These are phyloP conservation scores for Lynx canadensis DNA, from an alignment of 2,113 vertebrate genomes.

Conservation along the genomic window DNA sequence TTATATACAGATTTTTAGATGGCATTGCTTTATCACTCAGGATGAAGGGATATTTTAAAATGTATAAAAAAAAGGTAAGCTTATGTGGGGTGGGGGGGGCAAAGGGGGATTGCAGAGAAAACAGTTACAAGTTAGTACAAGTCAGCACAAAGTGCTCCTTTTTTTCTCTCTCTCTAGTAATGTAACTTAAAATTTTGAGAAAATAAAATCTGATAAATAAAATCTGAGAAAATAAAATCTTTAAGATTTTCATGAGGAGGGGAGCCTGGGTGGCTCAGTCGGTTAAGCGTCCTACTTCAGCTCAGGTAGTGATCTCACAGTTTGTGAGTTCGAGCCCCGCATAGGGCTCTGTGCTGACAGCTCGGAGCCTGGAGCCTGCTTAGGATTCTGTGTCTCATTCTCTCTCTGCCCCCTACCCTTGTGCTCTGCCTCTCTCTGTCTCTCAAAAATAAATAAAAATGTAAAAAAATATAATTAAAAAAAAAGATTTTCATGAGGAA, in stretches of 20 bases:
- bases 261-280: too few relatives aligned
- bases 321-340: too few relatives aligned
- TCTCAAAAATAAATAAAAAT: too few relatives aligned
- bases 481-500: not conserved
- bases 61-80: not conserved
- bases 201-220: not conserved
- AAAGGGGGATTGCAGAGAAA: not conserved
- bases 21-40: not conserved
- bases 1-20: not conserved
- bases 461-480: too few relatives aligned
- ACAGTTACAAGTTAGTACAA: not conserved
- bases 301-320: too few relatives aligned
- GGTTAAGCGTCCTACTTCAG: too few relatives aligned
- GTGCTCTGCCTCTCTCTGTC: too few relatives aligned
- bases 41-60: not conserved
- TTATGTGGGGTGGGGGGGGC: not conserved
- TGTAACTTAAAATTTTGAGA: not conserved
- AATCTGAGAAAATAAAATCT: not conserved
- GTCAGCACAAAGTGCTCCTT: not conserved
- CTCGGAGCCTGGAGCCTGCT: too few relatives aligned
- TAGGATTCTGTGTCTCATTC: too few relatives aligned
- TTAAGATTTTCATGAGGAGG: not conserved
- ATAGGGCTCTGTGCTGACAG: too few relatives aligned
- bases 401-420: too few relatives aligned
- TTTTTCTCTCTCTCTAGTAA: not conserved